Base-by-base conservation (phyloP, 92 coral and sea anemone genomes). In the Epizoanthus stellaris region DNA sequence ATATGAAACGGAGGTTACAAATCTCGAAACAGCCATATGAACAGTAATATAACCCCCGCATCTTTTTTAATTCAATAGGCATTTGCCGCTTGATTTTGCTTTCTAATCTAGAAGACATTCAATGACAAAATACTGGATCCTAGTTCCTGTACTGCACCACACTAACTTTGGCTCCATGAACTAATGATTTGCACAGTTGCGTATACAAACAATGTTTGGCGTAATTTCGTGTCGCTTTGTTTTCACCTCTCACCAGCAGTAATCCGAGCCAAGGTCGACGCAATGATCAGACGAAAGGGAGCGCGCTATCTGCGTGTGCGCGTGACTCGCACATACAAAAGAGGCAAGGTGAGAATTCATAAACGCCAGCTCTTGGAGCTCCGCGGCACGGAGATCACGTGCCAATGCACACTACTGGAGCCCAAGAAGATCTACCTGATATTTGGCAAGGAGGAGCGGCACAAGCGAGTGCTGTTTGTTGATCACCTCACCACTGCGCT, bases 211-310 rank as follows among this genome's bases (percentile, higher is more conserved):
- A 30, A 30, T 30, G 36, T 43, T 20, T 15, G 7, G 15, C 17
- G 15, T 58, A 56, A 60, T 13, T 3, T 45, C n/a, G 72, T 43
- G 63, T n/a, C 56, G 14, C 30, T 80, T 57, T 61, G 47, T 76
- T 14, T 52, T 42, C 20, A 14, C 70, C 75, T 57, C 57, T 60
- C 39, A 25, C 56, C 83, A 17, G 57, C 77, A 97, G 99, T 93
- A 57, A 93, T 97, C 43, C 91, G 98, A 70, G 99, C 98, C 59
- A 89, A 86, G 66, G 81, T 97, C 38, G 99, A 97, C 25, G 85
- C 89, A 15, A 90, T 85, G 52, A 73, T 93, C 42, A 68, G 85
- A 53, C 89, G 85, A 73, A 87, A 90, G 25, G 98, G 99, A 43
- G 89, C 82, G 30, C 88, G 80, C 2, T 89, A 88, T 73, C 91